Conservation (phyloP, 2,888 invertebrate genomes). For the Pristionchus maxplancki region DNA sequence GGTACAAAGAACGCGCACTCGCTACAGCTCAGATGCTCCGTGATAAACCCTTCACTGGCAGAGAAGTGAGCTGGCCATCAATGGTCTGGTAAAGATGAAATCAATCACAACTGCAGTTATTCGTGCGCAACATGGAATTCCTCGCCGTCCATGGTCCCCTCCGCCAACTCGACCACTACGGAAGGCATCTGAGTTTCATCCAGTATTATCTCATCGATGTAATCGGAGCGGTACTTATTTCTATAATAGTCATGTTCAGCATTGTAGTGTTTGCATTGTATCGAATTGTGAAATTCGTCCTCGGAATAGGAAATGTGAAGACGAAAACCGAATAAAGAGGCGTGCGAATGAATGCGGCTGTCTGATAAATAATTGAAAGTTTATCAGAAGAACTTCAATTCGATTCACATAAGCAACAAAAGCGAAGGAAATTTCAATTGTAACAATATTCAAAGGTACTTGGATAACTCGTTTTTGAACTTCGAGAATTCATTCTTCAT, state of each 20-base stretch:
- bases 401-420: not conserved
- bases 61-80: not conserved
- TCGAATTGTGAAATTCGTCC: not conserved
- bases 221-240: not conserved
- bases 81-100: no score
- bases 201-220: conserved; percentile 44
- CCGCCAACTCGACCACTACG: conserved; percentile 16
- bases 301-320: not conserved
- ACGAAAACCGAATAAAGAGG: not conserved
- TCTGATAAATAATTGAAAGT: not conserved
- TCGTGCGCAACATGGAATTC: conserved; percentile 48
- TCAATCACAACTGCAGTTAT: not conserved
- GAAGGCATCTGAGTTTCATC: not conserved
- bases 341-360: not conserved
- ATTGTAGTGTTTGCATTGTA: not conserved
- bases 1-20: not conserved
- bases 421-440: no score
- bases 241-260: not conserved
- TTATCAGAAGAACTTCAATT: not conserved
- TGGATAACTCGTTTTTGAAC: not conserved
- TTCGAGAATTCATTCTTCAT: not conserved
- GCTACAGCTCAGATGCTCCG: not conserved
- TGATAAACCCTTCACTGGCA: not conserved
- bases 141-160: conserved; percentile 30
- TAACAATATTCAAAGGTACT: not conserved